A percentile compares a stretch with the other conserved stretches of the same genome.
phyloP scores from a whole-genome alignment of 2,113 vertebrate species.

The Gavialis gangeticus region DNA sequence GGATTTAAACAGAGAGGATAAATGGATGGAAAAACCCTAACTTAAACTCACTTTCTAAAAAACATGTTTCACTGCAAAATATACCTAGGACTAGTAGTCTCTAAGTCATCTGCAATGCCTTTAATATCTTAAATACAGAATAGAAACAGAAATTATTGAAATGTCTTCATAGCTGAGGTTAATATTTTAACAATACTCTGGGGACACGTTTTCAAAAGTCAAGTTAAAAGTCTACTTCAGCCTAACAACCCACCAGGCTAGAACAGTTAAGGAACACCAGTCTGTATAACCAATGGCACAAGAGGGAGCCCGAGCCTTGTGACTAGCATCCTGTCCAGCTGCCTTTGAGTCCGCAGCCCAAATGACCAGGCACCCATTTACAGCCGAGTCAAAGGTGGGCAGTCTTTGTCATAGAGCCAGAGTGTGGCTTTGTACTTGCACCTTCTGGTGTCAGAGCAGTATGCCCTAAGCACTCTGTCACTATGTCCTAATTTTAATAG shows the following conservation, averaged over 20 bases:
- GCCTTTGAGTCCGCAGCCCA: no score
- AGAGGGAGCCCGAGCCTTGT: no score
- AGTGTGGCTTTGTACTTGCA: no score
- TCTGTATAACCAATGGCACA: no score
- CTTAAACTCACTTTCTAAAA: not conserved
- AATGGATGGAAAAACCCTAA: not conserved
- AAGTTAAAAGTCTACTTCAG: not conserved
- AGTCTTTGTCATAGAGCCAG: no score
- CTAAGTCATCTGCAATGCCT: not conserved
- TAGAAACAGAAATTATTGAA: not conserved
- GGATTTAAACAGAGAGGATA: constrained; percentile 26
- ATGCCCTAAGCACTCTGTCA: no score
- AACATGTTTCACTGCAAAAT: not conserved
- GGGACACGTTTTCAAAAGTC: not conserved
- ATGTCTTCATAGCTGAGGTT: not conserved
- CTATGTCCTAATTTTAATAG: no score
- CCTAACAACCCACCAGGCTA: not conserved
- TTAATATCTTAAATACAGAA: constrained; percentile 2
- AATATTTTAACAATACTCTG: not conserved
- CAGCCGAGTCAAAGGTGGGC: no score
- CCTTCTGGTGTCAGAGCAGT: no score
- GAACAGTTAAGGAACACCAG: no score
- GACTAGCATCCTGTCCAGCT: no score
- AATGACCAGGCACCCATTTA: no score
- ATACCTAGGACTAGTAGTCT: not conserved